Evolutionary conservation across 2,113 vertebrate genomes (phyloP), one percentile per base, ranked within the genome.

Genomic region (Azemiops feae): DNA sequence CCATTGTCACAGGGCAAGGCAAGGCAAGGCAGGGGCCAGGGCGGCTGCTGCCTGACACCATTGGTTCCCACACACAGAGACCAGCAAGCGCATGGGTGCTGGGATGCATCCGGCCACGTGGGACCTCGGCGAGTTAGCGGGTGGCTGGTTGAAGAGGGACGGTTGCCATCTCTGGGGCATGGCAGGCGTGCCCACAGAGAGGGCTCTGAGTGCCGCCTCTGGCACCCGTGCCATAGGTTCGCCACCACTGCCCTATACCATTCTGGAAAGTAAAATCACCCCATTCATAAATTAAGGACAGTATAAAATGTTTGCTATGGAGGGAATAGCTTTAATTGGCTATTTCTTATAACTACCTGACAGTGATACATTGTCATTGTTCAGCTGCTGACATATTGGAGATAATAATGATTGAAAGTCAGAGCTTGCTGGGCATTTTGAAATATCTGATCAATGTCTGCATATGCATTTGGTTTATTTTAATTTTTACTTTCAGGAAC

Each of bases 281-380:
- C 47, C 91, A 89, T 45, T 94, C 47, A 89, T 54, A 93, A 94
- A 94, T 5, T 88, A 94, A 86, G 95, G n/a, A 89, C 69, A 94
- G 64, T 85, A 92, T 91, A 85, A 92, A 64, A 87, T 90, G 92
- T 89, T 93, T 87, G 39, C 60, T 93, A 22, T 7, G 95, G 94
- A 92, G 22, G 53, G 93, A 93, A 95, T 91, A 81, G 14, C 43
- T 85, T 85, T 93, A 89, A 88, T 90, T 94, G 92, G 90, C 30
- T 96, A 81, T 88, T 86, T 96, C 52, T 60, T 94, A 92, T 89
- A 81, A 94, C 81, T 86, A 88, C 50, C n/a, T 95, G 53, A 85
- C 92, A 55, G 52, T 45, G 92, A 94, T 52, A 93, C 0, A 94
- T 6, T 39, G n/a, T 88, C 0, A 0, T 8, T 39, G 85, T 3